Evolutionary conservation across 2,797 vertebrate species (phyloP), one percentile per base, ranked within the genome.

Genomic region (Pipistrellus nathusii): DNA sequence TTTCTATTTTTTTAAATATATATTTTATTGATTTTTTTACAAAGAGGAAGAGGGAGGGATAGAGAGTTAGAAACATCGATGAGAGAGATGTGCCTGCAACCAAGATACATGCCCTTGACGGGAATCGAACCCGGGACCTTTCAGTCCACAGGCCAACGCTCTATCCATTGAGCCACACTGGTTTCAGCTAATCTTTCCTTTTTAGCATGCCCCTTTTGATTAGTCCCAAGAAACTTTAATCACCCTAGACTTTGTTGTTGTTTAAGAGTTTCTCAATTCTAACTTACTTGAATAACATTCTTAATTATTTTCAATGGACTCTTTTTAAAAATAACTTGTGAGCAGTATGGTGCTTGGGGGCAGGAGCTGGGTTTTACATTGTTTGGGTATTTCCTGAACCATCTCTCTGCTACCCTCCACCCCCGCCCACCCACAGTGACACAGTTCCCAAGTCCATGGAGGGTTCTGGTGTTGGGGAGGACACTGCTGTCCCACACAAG

Each of bases 241-340:
- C 27, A 80, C 8, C 69, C 46, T 71, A 69, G 25, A 46, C 88
- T 85, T 32, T 75, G 38, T 23, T 57, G 27, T 44, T 88, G 21
- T 88, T 81, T 82, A 73, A 86, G 46, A 91, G 2, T 72, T 75
- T 89, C 44, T 62, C 48, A 4, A 9, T 81, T 89, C 80, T 80
- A 86, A 89, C n/a, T 80, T 46, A 73, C 35, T 85, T 94, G 11
- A 86, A 84, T 72, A 88, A 83, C 46, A 84, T 55, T 90, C 86
- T 84, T 81, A 87, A 46, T 53, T 55, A 46, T 88, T 91, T 93
- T 71, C 48, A 46, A 53, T 73, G 17, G 13, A 30, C 8, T 46
- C 68, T 77, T 66, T 82, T 3, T 1, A 64, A 69, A 94, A 78
- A 89, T 69, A 48, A 15, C 48, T 27, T 17, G 9, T 32, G 21